A percentile compares a stretch with the other conserved stretches of the same genome.
Conservation (phyloP, 2,113 vertebrate species). For the Paramormyrops kingsleyae region DNA sequence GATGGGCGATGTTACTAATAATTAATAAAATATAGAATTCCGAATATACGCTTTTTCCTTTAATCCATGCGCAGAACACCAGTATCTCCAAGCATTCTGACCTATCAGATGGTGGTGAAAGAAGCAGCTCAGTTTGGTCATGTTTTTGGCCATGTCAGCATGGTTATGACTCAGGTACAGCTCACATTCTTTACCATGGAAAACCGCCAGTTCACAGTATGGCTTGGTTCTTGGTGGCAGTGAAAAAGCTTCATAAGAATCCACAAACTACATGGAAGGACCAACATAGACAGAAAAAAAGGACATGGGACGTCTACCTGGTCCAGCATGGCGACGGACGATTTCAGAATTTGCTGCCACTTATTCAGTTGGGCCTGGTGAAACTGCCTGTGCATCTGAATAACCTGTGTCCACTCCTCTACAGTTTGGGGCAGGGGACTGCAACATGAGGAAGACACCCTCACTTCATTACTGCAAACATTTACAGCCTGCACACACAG, state of each 20-base stretch:
- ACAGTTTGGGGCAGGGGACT: conserved; percentile 78
- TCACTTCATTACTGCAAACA: background rate
- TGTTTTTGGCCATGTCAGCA: background rate
- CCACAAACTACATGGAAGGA: background rate
- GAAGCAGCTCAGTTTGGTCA: background rate
- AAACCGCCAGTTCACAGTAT: background rate
- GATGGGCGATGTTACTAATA: background rate
- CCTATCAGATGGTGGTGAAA: background rate
- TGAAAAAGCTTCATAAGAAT: background rate
- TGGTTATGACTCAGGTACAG: background rate
- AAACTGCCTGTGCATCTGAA: conserved; percentile 79
- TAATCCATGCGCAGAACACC: background rate
- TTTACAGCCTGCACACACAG: background rate
- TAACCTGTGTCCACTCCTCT: conserved; percentile 77
- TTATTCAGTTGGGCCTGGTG: conserved; percentile 77
- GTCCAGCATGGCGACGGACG: conserved; percentile 76
- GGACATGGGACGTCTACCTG: conserved; percentile 58
- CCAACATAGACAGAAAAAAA: background rate
- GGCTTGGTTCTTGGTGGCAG: background rate
- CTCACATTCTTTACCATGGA: background rate
- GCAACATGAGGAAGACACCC: background rate
- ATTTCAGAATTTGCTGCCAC: conserved; percentile 80
- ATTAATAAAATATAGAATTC: background rate
- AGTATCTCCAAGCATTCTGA: background rate
- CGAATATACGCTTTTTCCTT: background rate